Evolutionary conservation across 2,113 vertebrate species (phyloP).

Genomic region (Myxocyprinus asiaticus): DNA sequence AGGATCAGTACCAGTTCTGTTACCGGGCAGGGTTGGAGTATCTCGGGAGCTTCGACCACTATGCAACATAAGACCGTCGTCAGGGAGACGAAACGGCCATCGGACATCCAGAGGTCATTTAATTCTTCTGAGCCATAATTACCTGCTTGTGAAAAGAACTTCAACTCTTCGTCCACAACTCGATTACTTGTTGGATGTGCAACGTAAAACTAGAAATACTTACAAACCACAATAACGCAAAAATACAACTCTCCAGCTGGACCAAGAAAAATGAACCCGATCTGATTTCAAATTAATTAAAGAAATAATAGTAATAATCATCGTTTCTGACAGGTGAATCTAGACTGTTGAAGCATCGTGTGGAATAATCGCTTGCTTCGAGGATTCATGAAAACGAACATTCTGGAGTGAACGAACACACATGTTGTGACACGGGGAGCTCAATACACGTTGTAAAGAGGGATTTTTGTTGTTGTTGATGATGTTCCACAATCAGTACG

Average conservation of each 20-base stretch:
- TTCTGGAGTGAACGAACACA: slow-evolving; percentile 76
- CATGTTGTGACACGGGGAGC: slow-evolving; percentile 77
- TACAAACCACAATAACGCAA: slow-evolving; percentile 66
- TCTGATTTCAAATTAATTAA: slow-evolving; percentile 6
- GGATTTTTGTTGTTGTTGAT: slow-evolving; percentile 61
- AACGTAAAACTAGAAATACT: slow-evolving; percentile 71
- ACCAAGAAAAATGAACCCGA: slow-evolving; percentile 86
- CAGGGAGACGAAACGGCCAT: slow-evolving; percentile 74
- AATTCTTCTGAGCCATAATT: slow-evolving; percentile 95
- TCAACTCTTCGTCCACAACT: slow-evolving; percentile 96
- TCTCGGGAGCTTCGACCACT: slow-evolving; percentile 99
- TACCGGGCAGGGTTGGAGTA: slow-evolving; percentile 98
- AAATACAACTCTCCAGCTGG: slow-evolving; percentile 78
- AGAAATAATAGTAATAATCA: slow-evolving; percentile 29
- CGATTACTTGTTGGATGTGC: slow-evolving; percentile 91
- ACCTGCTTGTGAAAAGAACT: slow-evolving; percentile 97
- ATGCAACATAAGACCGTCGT: slow-evolving; percentile 95
- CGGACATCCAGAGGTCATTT: slow-evolving; percentile 93
- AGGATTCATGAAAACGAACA: slow-evolving; percentile 81
- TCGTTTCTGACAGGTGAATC: slow-evolving; percentile 73
- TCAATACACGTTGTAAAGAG: slow-evolving; percentile 76
- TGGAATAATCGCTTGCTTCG: slow-evolving; percentile 79
- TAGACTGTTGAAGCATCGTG: slow-evolving; percentile 85
- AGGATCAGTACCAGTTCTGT: slow-evolving; percentile 99
- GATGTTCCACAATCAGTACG: slow-evolving; percentile 67